These are phyloP conservation scores for Lepidocolaptes lacrymiger DNA, from an alignment of 2,797 vertebrate genomes.

Conservation along the genomic window DNA sequence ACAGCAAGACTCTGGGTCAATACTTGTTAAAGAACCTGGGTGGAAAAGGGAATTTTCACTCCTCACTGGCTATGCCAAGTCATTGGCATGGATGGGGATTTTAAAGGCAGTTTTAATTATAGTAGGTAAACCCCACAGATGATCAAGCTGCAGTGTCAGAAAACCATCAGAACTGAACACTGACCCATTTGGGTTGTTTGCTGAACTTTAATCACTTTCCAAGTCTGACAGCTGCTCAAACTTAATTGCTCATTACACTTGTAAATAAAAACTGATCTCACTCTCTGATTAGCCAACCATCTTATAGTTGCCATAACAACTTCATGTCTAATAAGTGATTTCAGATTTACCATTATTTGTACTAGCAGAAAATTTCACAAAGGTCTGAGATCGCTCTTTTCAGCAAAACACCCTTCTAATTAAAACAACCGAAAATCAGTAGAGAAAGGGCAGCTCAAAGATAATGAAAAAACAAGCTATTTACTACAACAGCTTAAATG, in stretches of 20 bases:
- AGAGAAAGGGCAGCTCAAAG: slow-evolving; percentile 57
- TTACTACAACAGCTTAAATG: slow-evolving; percentile 48
- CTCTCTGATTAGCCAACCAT: slow-evolving; percentile 64
- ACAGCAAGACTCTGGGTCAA: neutral
- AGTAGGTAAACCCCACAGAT: slow-evolving; percentile 17
- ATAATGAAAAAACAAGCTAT: slow-evolving; percentile 54
- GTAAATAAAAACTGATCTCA: slow-evolving; percentile 74
- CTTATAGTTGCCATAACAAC: slow-evolving; percentile 69
- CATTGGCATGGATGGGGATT: neutral
- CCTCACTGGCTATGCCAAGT: neutral
- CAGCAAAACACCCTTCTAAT: slow-evolving; percentile 61
- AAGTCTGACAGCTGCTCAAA: slow-evolving; percentile 71
- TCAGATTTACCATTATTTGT: slow-evolving; percentile 66
- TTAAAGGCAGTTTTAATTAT: slow-evolving; percentile 55
- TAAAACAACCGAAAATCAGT: slow-evolving; percentile 14
- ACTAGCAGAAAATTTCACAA: slow-evolving; percentile 60
- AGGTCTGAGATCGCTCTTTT: slow-evolving; percentile 60
- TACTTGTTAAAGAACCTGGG: neutral
- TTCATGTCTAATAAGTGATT: slow-evolving; percentile 66
- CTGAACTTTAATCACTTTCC: slow-evolving; percentile 67
- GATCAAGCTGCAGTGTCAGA: slow-evolving; percentile 35
- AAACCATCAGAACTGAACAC: slow-evolving; percentile 38
- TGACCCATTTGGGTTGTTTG: slow-evolving; percentile 64
- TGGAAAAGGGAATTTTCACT: neutral
- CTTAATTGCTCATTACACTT: slow-evolving; percentile 69